phyloP scores from a whole-genome alignment of 2,797 vertebrate genomes.

The Sitta carolinensis region DNA sequence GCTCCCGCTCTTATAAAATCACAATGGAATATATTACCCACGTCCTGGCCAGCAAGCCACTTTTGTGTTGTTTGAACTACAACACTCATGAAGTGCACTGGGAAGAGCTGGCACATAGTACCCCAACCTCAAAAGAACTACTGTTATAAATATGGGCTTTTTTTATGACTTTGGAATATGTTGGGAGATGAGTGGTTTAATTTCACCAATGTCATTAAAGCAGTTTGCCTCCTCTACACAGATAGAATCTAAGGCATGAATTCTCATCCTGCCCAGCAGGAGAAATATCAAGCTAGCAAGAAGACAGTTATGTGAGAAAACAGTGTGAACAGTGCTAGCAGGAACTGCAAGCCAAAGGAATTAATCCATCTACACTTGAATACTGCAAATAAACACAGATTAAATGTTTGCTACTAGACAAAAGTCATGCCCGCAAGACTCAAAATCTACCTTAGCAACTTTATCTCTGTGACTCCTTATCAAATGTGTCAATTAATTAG shows the following conservation, averaged over 20 bases:
- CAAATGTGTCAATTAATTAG: background rate
- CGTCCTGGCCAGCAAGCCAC: background rate
- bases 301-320: background rate
- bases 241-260: background rate
- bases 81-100: background rate
- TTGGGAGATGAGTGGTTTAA: background rate
- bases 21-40: background rate
- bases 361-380: background rate
- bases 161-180: background rate
- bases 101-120: background rate
- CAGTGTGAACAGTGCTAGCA: background rate
- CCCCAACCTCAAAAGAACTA: background rate
- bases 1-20: background rate
- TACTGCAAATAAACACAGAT: background rate
- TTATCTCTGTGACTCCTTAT: background rate
- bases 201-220: background rate
- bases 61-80: background rate
- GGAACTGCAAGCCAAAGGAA: background rate
- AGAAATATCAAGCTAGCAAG: background rate
- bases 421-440: background rate
- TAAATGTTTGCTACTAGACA: background rate
- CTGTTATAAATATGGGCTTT: background rate
- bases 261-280: background rate
- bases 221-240: background rate
- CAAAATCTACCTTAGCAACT: background rate